Evolutionary conservation across 92 coral and sea anemone species (phyloP), one percentile per base, ranked within the genome.

Genomic region (Meandrina meandrites): DNA sequence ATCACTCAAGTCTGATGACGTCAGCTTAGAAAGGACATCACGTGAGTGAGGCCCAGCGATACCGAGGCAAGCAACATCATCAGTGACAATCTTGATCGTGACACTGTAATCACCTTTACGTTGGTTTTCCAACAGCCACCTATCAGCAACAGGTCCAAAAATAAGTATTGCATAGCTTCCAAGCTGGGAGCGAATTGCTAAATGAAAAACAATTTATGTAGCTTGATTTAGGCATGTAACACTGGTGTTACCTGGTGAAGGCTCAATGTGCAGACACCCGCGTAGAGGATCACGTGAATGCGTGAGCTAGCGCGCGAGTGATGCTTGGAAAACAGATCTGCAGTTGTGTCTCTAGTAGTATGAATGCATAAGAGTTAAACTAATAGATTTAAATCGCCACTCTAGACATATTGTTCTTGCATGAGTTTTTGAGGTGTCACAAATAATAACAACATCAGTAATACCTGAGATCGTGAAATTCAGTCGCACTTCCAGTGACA

Each of bases 381-480:
- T n/a, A 2, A 12, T 62, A 10, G 11, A 24, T 0, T 60, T 21
- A 18, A 3, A 58, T 8, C 27, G 4, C 21, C 8, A 7, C 74
- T 28, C 31, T 22, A 19, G 24, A 21, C 5, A 48, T 48, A 48
- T 48, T 48, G 9, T 8, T 8, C 9, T 48, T 48, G n/a, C n/a
- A n/a, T n/a, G 21, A 62, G 30, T 24, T 2, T 2, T n/a, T 24
- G 12, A 6, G 8, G 30, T 62, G 58, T 48, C 8, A 31, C 22
- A 22, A 34, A 48, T 78, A 78, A 51, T 18, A 32, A 62, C 19
- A 18, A 27, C 3, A 28, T 16, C 45, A 31, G 1, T 5, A 11
- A 16, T 84, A 89, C 92, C 92, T 89, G 86, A 89, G 92, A 58
- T 89, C 92, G 22, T 89, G 92, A 75, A 83, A 84, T 68, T 89